Percentiles rank a stretch among this genome's conserved stretches.
phyloP scores from a whole-genome alignment of 2,113 vertebrate species.

The Agelaius phoeniceus region DNA sequence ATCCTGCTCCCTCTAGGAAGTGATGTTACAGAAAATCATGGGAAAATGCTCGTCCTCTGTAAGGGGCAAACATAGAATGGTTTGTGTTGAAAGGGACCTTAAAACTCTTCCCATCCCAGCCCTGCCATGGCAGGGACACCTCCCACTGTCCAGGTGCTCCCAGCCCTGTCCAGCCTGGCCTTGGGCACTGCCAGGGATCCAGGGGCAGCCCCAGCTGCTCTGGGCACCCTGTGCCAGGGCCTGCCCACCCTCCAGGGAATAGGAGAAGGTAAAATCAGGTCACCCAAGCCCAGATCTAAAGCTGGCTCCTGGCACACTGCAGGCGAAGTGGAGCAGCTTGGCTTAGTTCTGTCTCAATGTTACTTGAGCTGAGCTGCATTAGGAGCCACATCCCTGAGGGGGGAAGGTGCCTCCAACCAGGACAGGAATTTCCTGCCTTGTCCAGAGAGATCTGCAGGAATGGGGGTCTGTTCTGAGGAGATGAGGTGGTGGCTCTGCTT shows the following conservation, averaged over 20 bases:
- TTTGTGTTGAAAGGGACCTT: not conserved
- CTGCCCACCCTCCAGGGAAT: not conserved
- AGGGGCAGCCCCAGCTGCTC: not conserved
- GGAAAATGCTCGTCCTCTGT: not conserved
- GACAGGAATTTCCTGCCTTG: not conserved
- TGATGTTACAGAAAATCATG: fast-evolving
- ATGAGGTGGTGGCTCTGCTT: not conserved
- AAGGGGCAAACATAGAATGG: not conserved
- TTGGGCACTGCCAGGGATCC: not conserved
- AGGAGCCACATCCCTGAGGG: not conserved
- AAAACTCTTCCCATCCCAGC: fast-evolving
- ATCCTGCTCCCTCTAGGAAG: not conserved
- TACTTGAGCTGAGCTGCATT: not conserved
- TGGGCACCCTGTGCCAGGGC: not conserved
- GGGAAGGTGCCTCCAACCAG: not conserved
- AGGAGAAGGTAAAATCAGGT: not conserved
- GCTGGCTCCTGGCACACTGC: not conserved
- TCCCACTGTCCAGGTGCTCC: not conserved
- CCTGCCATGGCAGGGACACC: not conserved
- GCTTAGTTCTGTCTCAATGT: not conserved
- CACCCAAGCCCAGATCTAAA: not conserved
- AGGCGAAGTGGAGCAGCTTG: not conserved
- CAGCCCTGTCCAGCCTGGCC: not conserved
- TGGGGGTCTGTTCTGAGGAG: too few relatives aligned
- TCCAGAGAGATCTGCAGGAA: not conserved